These are phyloP conservation scores for Andrena dorsata DNA, from an alignment of 2,888 invertebrate genomes.

Conservation along the genomic window DNA sequence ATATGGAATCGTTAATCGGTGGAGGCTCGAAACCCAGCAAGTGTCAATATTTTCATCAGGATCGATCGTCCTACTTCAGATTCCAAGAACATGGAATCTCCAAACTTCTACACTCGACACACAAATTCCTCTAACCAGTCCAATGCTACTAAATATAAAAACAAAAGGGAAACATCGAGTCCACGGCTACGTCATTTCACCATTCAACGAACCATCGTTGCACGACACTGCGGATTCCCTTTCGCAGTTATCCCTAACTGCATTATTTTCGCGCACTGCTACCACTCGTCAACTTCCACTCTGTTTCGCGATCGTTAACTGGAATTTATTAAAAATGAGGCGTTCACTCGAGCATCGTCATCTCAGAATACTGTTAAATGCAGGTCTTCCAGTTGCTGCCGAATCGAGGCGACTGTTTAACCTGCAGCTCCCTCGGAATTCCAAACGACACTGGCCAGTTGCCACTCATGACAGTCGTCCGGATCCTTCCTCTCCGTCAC, in stretches of 20 bases:
- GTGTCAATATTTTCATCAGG: constrained; percentile 27
- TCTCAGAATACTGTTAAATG: not conserved
- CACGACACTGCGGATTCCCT: not conserved
- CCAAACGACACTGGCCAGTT: not conserved
- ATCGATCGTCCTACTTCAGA: not conserved
- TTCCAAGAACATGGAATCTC: not conserved
- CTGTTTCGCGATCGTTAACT: not conserved
- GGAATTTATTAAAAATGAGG: constrained; percentile 16
- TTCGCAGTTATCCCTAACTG: not conserved
- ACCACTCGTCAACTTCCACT: not conserved
- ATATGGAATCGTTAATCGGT: constrained; percentile 12
- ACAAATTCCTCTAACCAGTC: not conserved
- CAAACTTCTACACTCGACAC: not conserved
- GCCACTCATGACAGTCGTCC: no score
- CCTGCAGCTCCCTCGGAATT: not conserved
- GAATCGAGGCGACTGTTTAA: not conserved
- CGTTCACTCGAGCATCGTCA: not conserved
- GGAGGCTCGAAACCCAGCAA: constrained; percentile 20
- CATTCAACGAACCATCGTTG: not conserved
- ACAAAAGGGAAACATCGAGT: not conserved
- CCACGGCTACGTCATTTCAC: not conserved
- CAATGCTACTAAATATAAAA: not conserved
- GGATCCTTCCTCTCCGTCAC: constrained; percentile 18
- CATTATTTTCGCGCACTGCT: not conserved
- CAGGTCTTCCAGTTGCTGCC: not conserved